Evolutionary conservation across 1,140 invertebrate genomes (phyloP), one percentile per base, ranked within the genome.

Genomic region (Psix sp.): DNA sequence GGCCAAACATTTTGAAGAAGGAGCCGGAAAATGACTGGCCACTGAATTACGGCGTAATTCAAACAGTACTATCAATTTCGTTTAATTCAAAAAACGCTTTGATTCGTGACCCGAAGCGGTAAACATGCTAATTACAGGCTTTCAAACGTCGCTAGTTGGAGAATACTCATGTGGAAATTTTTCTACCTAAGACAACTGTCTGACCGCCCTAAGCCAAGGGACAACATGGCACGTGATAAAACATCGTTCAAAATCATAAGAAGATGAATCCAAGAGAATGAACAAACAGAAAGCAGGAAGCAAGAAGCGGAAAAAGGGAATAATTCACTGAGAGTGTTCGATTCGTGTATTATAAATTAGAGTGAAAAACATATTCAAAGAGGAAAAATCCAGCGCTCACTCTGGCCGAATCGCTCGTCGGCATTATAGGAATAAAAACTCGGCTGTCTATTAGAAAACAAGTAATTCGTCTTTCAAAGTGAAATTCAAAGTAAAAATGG

Each of bases 171-270:
- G 29, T 14, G 45, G 49, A 59, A 46, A 17, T 20, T 52, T 63
- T 56, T 46, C 57, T 56, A 16, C 68, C 79, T 33, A 76, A 76
- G 77, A 71, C 62, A 73, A 57, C 35, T 66, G 54, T 21, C 57
- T 59, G 75, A 80, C 83, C 81, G 84, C 84, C 82, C 80, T 84
- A 81, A 82, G 81, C 81, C 80, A 74, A 51, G 54, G 31, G 73
- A 80, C 81, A 79, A 85, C 70, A 83, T 85, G 85, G 82, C 84
- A 85, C 82, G 83, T 86, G 84, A 86, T 85, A 84, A 77, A 60
- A 80, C 16, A 67, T 67, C 45, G 24, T 67, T 57, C 49, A 51
- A 57, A 57, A 42, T 68, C 14, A 18, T 17, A 6, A 26, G 18
- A 24, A 36, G 43, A 20, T 35, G 0, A 40, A 40, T 39, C 11